These are phyloP conservation scores for Trypoxylon attenuatum DNA, from an alignment of 2,888 invertebrate genomes.

Conservation along the genomic window DNA sequence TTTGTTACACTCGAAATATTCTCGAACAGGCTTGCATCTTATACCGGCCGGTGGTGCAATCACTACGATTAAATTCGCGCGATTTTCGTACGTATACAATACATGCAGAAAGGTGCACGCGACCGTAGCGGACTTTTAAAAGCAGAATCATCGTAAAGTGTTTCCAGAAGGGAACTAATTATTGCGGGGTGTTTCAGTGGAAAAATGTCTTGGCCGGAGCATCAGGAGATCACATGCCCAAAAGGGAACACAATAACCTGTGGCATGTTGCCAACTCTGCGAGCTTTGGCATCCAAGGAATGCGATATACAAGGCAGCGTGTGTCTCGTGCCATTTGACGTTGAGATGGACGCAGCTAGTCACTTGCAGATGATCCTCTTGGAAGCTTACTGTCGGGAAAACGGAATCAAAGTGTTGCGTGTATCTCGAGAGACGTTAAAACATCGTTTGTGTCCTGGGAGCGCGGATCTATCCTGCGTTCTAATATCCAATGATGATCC, in stretches of 20 bases:
- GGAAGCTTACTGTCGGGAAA: slow-evolving; percentile 87
- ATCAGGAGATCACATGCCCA: slow-evolving; percentile 33
- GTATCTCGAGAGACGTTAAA: slow-evolving; percentile 73
- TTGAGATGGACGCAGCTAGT: slow-evolving; percentile 84
- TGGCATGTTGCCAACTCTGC: slow-evolving; percentile 80
- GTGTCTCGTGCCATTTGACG: slow-evolving; percentile 78
- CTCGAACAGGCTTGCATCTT: too few relatives aligned
- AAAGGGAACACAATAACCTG: slow-evolving; percentile 75
- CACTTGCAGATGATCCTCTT: slow-evolving; percentile 87
- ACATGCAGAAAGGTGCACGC: too few relatives aligned
- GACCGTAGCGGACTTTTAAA: too few relatives aligned
- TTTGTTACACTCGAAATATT: too few relatives aligned
- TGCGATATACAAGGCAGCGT: slow-evolving; percentile 73
- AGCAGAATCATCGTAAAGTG: too few relatives aligned
- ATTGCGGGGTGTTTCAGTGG: too few relatives aligned
- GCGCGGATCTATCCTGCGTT: slow-evolving; percentile 62
- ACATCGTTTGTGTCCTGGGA: slow-evolving; percentile 56
- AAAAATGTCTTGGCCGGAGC: slow-evolving; percentile 44
- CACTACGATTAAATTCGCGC: too few relatives aligned
- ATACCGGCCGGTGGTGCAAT: too few relatives aligned
- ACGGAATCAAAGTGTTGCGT: slow-evolving; percentile 85
- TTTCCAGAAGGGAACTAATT: too few relatives aligned
- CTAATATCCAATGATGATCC: slow-evolving; percentile 55
- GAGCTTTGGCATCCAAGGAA: slow-evolving; percentile 79
- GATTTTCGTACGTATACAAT: too few relatives aligned